Conservation (phyloP, 2,797 vertebrate species). For the Rhinoraja longicauda region DNA sequence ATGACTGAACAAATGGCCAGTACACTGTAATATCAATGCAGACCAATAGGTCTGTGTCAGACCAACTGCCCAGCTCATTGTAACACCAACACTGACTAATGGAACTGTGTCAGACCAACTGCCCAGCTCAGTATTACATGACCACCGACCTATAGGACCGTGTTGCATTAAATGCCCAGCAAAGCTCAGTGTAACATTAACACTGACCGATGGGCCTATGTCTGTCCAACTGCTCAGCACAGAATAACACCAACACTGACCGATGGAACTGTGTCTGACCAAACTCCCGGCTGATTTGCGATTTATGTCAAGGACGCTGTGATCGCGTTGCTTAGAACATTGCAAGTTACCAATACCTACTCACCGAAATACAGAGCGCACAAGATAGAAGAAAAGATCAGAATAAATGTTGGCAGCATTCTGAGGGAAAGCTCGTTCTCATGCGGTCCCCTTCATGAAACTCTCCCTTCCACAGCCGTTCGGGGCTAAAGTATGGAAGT, state of each 20-base stretch:
- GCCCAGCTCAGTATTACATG: too few species aligned
- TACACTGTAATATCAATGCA: too few species aligned
- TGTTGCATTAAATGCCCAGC: too few species aligned
- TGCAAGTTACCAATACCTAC: not conserved
- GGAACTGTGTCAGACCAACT: too few species aligned
- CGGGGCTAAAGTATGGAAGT: not conserved
- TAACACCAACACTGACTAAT: too few species aligned
- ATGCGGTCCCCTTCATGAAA: not conserved
- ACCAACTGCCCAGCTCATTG: not conserved
- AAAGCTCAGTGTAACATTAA: too few species aligned
- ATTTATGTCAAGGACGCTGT: not conserved
- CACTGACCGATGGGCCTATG: too few species aligned
- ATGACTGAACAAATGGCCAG: too few species aligned
- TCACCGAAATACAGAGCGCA: not conserved
- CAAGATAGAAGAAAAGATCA: not conserved
- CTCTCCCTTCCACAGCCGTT: not conserved
- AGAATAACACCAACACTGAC: too few species aligned
- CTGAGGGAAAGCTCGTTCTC: not conserved
- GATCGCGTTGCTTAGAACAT: not conserved
- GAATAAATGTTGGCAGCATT: not conserved
- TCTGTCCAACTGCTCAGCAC: too few species aligned
- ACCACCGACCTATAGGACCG: too few species aligned
- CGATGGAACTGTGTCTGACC: too few species aligned
- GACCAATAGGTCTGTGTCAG: not conserved
- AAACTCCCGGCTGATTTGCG: not conserved